These are phyloP conservation scores for Oscheius sp. DNA, from an alignment of 2,888 invertebrate species.

Conservation along the genomic window DNA sequence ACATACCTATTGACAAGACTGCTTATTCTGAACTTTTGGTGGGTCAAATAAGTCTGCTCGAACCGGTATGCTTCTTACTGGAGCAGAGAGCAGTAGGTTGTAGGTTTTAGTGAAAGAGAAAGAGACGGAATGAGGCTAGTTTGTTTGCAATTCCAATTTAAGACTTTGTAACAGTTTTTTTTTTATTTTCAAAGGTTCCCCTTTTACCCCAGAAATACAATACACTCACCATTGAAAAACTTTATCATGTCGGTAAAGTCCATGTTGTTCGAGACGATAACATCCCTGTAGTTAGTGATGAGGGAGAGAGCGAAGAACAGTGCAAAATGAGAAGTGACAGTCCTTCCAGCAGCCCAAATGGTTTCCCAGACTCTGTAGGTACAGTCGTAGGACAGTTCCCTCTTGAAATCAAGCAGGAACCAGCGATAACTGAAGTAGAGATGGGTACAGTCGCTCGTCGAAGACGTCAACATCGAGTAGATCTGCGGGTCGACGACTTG, in stretches of 20 bases:
- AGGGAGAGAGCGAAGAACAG: conserved; percentile 91
- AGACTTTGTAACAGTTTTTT: too few species aligned
- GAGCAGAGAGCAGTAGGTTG: too few species aligned
- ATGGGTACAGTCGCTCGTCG: conserved; percentile 90
- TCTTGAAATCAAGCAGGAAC: conserved; percentile 94
- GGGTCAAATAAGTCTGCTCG: too few species aligned
- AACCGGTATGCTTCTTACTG: too few species aligned
- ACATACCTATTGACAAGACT: too few species aligned
- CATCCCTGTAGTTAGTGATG: conserved; percentile 88
- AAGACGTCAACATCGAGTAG: conserved; percentile 81
- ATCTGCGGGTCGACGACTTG: conserved; percentile 73
- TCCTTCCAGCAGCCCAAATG: conserved; percentile 91
- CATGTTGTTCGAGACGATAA: conserved; percentile 93
- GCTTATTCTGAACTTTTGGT: too few species aligned
- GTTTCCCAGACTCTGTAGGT: conserved; percentile 93
- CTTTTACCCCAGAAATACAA: background rate
- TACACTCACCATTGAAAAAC: conserved; percentile 88
- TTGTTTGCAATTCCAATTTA: too few species aligned
- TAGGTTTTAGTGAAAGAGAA: too few species aligned
- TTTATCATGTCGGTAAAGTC: conserved; percentile 98
- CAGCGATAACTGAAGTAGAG: conserved; percentile 97
- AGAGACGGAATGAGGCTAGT: too few species aligned
- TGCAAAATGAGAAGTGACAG: conserved; percentile 89
- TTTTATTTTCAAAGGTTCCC: background rate
- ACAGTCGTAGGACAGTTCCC: conserved; percentile 91